Evolutionary conservation across 2,888 invertebrate genomes (phyloP), one percentile per base, ranked within the genome.

Genomic region (Drosophila anomalata): DNA sequence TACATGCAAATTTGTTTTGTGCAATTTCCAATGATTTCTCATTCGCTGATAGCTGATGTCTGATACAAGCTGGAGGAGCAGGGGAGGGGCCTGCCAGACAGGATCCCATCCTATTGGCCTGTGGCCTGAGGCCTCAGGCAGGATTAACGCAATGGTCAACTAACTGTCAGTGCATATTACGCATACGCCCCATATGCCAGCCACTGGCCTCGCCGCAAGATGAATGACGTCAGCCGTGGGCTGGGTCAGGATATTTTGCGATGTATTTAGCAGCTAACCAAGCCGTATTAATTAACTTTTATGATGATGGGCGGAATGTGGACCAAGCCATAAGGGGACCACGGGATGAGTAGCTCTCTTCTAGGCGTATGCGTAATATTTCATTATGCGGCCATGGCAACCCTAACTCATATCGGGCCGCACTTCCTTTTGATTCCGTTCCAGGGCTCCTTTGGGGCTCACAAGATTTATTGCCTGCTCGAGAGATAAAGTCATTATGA

Each of bases 401-500:
- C 76, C 55, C 46, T 53, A 26, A n/a, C 26, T 36, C 22, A 47
- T 54, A 24, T 33, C 39, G 9, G 51, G 36, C 11, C 24, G 52
- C 44, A 20, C 58, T 48, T 46, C 66, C 70, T 68, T 79, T 26
- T 29, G 29, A 29, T 29, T 17, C n/a, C n/a, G 31, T 71, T 55
- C 31, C 73, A 82, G 26, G 65, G 77, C 63, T 79, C 77, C 79
- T 77, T 68, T 74, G 78, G 75, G 79, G 60, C 63, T 63, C 57
- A 59, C 51, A 72, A 84, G 84, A 84, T 84, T 84, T 87, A 84
- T 87, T 83, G 84, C 84, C 80, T 69, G 83, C 87, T 82, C 75
- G 83, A 82, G 71, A 82, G 87, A 84, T 84, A 84, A 87, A 84
- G 86, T 82, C 88, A 84, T 84, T 84, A 87, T 87, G 78, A 75